A percentile compares a stretch with the other conserved stretches of the same genome.
Conservation (phyloP, 2,888 invertebrate species). For the Rotaria magnacalcarata region DNA sequence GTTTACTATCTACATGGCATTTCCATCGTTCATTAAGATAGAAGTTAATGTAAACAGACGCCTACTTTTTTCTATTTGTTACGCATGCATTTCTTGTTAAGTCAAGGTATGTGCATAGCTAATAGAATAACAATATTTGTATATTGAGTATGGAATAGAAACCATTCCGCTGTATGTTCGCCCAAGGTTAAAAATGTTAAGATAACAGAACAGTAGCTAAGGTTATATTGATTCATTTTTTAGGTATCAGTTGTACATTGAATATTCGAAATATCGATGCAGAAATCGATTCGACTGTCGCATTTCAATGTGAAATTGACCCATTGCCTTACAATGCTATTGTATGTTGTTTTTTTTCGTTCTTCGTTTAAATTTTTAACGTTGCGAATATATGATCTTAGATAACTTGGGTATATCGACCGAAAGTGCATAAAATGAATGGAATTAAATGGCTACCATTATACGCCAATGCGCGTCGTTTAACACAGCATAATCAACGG, state of each 20-base stretch:
- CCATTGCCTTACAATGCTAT: neutral
- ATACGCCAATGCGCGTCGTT: constrained; percentile 32
- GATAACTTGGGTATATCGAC: constrained; percentile 30
- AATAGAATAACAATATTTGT: constrained; percentile 18
- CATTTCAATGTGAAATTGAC: constrained; percentile 8
- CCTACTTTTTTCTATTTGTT: neutral
- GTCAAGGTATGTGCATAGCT: neutral
- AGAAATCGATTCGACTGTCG: neutral
- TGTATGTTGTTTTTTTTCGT: neutral
- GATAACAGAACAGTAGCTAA: neutral
- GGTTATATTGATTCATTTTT: neutral
- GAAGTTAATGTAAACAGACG: neutral
- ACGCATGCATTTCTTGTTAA: neutral
- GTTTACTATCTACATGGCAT: neutral
- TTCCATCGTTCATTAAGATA: neutral
- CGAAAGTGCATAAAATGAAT: neutral
- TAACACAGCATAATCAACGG: constrained; percentile 12
- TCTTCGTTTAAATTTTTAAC: too few species aligned
- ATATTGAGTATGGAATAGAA: neutral
- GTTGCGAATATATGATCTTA: neutral
- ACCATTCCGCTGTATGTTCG: neutral
- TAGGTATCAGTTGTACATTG: neutral
- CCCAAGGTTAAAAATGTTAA: neutral
- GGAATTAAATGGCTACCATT: constrained; percentile 29
- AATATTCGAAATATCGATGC: neutral